Evolutionary conservation across 2,888 invertebrate species (phyloP), one percentile per base, ranked within the genome.

Genomic region (Plebejus melissa): DNA sequence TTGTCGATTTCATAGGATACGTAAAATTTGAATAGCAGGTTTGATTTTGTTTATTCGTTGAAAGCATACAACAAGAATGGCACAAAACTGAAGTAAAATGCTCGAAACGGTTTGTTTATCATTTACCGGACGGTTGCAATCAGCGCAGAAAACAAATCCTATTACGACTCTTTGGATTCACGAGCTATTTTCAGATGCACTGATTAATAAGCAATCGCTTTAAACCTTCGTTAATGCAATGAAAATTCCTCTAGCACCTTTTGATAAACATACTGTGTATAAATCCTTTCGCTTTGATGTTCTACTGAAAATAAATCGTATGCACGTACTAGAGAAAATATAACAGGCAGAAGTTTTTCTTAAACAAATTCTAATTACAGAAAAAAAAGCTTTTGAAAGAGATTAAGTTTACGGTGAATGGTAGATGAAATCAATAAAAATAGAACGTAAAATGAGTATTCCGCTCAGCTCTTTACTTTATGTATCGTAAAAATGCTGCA

Each of bases 161-260:
- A 90, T 90, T 89, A 89, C 89, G 88, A 83, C 82, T 86, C 88
- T 88, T 91, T 89, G 90, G 88, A 90, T 83, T 83, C 83, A 83
- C 81, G 83, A 83, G 82, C 83, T 83, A 85, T 85, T 86, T 83
- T 81, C 83, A 84, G 85, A 82, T 82, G 82, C 84, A 85, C 85
- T 86, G 85, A 87, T 88, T 87, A 87, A 86, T 86, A 85, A 84
- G 85, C 83, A 83, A 74, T 76, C 77, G 65, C 70, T 58, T 50
- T 71, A 50, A 69, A 75, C 69, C 69, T 69, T 69, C 46, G 9
- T 38, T 58, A 74, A 60, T 32, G 74, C 38, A 74, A 65, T 28
- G 60, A 28, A 58, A 32, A 65, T 65, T 65, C 60, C 60, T 28
- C 11, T 65, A 65, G 9, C 60, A 65, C 60, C 60, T 65, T 65